Evolutionary conservation across 2,113 vertebrate genomes (phyloP), one percentile per base, ranked within the genome.

Genomic region (Melierax canorus): DNA sequence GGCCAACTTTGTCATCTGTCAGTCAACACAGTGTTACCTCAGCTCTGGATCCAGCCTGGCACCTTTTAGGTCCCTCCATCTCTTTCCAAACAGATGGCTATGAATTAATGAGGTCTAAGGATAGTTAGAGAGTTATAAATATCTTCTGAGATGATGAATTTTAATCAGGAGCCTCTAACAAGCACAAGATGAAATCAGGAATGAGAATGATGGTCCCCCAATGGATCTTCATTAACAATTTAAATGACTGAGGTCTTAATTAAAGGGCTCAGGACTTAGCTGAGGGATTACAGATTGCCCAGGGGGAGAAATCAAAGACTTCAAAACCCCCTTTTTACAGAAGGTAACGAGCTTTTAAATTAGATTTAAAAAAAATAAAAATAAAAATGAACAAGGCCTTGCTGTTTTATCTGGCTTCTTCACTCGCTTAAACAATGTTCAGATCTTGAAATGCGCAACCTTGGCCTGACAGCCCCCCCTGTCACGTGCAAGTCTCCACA

Each of bases 191-290:
- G 91, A 97, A 96, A 92, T 94, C 95, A 75, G 80, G 76, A 95
- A 87, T 94, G 76, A 96, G 88, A 84, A 84, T 72, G 82, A 92
- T 84, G 80, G 91, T 91, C 59, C 69, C 96, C 91, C 69, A 75
- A 56, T 91, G 86, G 86, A 87, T 96, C 83, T 94, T 95, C 94
- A 95, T 97, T 96, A 97, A 96, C 91, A 94, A 96, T 97, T 97
- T 90, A 95, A 93, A 95, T 88, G 76, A 85, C 79, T 88, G 88
- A 97, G 86, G 88, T 92, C 92, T 97, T 97, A 94, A 97, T 97
- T 96, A 97, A 96, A 91, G 68, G 90, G 56, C 73, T 89, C 23
- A 34, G 89, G 86, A 91, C 12, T 94, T 72, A 92, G 73, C 80
- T 89, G 68, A 91, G 95, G 95, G 95, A 97, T 94, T 97, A 93